These are phyloP conservation scores for Platycheirus rosarum DNA, from an alignment of 2,888 invertebrate species.

Conservation along the genomic window DNA sequence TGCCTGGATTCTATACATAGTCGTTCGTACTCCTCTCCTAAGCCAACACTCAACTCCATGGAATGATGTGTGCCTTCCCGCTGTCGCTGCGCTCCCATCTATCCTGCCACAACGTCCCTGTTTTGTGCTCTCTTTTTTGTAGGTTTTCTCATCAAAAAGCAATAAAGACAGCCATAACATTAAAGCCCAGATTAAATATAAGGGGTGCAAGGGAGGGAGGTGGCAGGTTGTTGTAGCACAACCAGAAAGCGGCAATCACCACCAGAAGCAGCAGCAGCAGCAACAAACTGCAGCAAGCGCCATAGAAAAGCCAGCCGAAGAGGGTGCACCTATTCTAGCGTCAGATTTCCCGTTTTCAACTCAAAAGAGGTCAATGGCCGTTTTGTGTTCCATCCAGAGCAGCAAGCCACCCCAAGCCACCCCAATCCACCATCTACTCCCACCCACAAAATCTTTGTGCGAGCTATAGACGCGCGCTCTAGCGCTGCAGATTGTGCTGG, in stretches of 20 bases:
- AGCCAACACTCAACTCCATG: slow-evolving; percentile 29
- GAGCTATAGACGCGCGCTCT: slow-evolving; percentile 48
- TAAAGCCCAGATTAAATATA: slow-evolving; percentile 72
- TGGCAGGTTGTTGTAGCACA: slow-evolving; percentile 19
- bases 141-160: slow-evolving; percentile 62
- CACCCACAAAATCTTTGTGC: slow-evolving; percentile 42
- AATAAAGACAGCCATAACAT: slow-evolving; percentile 69
- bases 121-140: slow-evolving; percentile 55
- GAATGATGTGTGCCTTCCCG: slow-evolving; percentile 17
- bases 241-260: slow-evolving; percentile 34
- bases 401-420: slow-evolving; percentile 47
- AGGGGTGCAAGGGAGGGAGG: slow-evolving; percentile 35
- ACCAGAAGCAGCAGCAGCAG: slow-evolving; percentile 5
- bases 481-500: slow-evolving; percentile 71
- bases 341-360: slow-evolving; percentile 63
- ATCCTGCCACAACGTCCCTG: slow-evolving; percentile 20
- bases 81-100: slow-evolving; percentile 57
- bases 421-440: background rate
- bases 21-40: slow-evolving; percentile 36
- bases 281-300: slow-evolving; percentile 35
- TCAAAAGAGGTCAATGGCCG: slow-evolving; percentile 70
- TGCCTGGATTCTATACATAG: slow-evolving; percentile 60
- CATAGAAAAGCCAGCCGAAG: slow-evolving; percentile 15
- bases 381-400: slow-evolving; percentile 55
- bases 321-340: slow-evolving; percentile 49